A percentile compares a stretch with the other conserved stretches of the same genome.
Evolutionary conservation across 2,888 invertebrate species (phyloP).

Genomic region (Imbricaverruca yamaguchii): DNA sequence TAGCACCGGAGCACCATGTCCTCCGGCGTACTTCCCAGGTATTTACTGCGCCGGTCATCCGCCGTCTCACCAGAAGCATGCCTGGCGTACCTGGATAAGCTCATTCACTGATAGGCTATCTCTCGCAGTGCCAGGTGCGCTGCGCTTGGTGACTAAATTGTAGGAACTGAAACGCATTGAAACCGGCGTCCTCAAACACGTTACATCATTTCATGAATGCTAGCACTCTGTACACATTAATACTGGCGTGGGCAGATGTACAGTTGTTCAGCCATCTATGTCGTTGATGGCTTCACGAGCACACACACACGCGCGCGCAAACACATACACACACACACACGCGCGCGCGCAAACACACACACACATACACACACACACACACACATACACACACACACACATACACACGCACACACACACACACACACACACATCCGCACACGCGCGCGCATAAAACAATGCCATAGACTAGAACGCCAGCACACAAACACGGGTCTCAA

Average conservation of each 20-base stretch:
- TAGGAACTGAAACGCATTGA: not conserved
- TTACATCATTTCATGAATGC: not conserved
- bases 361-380: too few species aligned
- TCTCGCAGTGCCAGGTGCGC: not conserved
- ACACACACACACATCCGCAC: too few species aligned
- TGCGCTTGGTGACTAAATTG: not conserved
- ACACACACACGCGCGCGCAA: not conserved
- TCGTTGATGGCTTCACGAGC: not conserved
- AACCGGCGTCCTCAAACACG: not conserved
- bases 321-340: too few species aligned
- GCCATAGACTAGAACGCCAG: conserved; percentile 15
- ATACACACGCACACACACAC: too few species aligned
- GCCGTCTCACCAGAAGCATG: too few species aligned
- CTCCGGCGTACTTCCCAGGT: too few species aligned
- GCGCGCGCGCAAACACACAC: too few species aligned
- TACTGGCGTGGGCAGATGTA: not conserved
- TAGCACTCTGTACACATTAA: not conserved
- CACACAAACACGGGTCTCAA: not conserved
- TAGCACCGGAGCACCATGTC: too few species aligned
- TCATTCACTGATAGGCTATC: not conserved
- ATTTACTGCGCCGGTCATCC: too few species aligned
- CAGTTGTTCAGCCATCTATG: not conserved
- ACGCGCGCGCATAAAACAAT: not conserved
- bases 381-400: not conserved
- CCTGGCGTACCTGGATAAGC: not conserved